Evolutionary conservation across 2,888 invertebrate genomes (phyloP), one percentile per base, ranked within the genome.

Genomic region (Idaea biselata): DNA sequence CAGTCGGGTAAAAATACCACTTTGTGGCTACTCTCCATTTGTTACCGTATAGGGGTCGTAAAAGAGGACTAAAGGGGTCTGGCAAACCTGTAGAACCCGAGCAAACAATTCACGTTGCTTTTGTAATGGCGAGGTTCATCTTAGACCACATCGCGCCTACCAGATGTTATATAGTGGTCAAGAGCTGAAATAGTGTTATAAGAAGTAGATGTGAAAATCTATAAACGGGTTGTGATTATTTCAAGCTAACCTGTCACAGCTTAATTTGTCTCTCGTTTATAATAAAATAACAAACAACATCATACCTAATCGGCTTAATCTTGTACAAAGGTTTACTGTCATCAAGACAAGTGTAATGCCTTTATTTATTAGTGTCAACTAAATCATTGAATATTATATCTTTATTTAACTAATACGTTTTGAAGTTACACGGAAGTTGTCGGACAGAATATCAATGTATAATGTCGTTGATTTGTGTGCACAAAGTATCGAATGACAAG

Each of bases 301-400:
- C 25, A 25, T 25, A 44, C 44, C 14, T 44, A 44, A 44, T 44
- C 44, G 44, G 44, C 44, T 44, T 44, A 44, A 44, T 44, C 44
- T 44, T 44, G 44, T 44, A 44, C 44, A 44, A 44, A 44, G 44
- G 44, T 44, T 44, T 44, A 44, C 44, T 44, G 44, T 44, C 44
- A 44, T 44, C 44, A 11, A 44, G 44, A 44, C 44, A 44, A 44
- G 44, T 44, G 44, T 44, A 14, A 44, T 44, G 14, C 11, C 8
- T 33, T 33, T 33, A 33, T 44, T 44, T 14, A 44, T 44, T 11
- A 33, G 6, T 7, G 7, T 11, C 33, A 33, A 33, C 7, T 33
- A 1, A 1, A 11, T 33, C 33, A 33, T 7, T 33, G 14, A 33
- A 11, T 11, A 33, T 33, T 33, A 33, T 11, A 11, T 14, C 1